A percentile compares a stretch with the other conserved stretches of the same genome.
Evolutionary conservation across 2,113 vertebrate genomes (phyloP).

Genomic region (Phaethon lepturus): DNA sequence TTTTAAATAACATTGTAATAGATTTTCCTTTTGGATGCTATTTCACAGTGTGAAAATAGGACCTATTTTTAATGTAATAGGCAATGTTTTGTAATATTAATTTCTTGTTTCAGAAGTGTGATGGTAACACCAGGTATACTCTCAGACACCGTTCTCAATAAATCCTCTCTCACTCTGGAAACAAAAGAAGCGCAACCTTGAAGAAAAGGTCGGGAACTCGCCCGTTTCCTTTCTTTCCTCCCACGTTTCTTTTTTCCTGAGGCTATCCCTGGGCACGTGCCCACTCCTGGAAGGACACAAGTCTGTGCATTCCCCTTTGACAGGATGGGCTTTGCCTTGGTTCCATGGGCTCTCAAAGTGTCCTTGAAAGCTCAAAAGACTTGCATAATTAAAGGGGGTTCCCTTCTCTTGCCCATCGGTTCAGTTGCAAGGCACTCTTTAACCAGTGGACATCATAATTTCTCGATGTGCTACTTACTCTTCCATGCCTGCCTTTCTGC

Average conservation of each 20-base stretch:
- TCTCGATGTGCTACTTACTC: background rate
- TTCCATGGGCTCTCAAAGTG: background rate
- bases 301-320: background rate
- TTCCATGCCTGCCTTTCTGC: background rate
- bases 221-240: background rate
- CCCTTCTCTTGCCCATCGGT: background rate
- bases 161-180: background rate
- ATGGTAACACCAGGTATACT: background rate
- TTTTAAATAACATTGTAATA: background rate
- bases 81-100: background rate
- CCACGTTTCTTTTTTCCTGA: background rate
- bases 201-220: background rate
- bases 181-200: background rate
- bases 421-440: background rate
- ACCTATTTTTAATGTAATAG: background rate
- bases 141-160: background rate
- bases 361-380: background rate
- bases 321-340: background rate
- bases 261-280: rapidly evolving
- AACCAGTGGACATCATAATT: background rate
- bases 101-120: background rate
- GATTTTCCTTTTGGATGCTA: background rate
- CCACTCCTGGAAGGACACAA: background rate
- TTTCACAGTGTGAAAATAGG: background rate
- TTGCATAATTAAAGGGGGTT: background rate